phyloP scores from a whole-genome alignment of 2,888 invertebrate species.

The Tridacna gigas region DNA sequence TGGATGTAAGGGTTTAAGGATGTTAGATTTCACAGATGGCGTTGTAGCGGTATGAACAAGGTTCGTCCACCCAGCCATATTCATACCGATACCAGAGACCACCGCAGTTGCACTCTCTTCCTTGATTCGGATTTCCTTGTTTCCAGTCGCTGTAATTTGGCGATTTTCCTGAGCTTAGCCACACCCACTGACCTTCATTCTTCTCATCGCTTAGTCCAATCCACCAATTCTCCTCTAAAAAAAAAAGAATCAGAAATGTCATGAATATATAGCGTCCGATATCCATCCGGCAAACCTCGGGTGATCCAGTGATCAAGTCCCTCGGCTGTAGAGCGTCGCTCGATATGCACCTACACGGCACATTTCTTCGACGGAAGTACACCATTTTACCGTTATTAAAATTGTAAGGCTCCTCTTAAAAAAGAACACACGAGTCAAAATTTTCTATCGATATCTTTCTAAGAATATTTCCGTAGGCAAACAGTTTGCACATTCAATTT shows the following conservation, averaged over 20 bases:
- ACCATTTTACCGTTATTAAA: too few relatives aligned
- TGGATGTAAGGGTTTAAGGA: neutral
- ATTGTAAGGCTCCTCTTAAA: too few relatives aligned
- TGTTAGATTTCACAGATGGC: constrained; percentile 15
- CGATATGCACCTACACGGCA: too few relatives aligned
- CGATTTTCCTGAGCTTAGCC: neutral
- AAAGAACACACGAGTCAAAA: too few relatives aligned
- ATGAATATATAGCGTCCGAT: too few relatives aligned
- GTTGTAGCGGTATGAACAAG: neutral
- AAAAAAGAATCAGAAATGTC: neutral
- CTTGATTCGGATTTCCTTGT: constrained; percentile 2
- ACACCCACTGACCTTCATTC: neutral
- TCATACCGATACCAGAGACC: neutral
- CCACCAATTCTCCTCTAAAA: constrained; percentile 16
- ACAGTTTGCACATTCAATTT: too few relatives aligned
- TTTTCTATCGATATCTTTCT: too few relatives aligned
- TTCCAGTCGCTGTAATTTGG: constrained; percentile 11
- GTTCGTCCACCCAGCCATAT: constrained; percentile 9
- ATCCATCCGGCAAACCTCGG: too few relatives aligned
- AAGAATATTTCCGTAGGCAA: too few relatives aligned
- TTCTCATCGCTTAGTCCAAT: neutral
- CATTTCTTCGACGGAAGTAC: too few relatives aligned
- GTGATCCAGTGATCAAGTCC: too few relatives aligned
- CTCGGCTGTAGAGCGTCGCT: too few relatives aligned
- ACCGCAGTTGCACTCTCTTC: constrained; percentile 12